phyloP scores from a whole-genome alignment of 2,797 vertebrate genomes.

The Octomys mimax region DNA sequence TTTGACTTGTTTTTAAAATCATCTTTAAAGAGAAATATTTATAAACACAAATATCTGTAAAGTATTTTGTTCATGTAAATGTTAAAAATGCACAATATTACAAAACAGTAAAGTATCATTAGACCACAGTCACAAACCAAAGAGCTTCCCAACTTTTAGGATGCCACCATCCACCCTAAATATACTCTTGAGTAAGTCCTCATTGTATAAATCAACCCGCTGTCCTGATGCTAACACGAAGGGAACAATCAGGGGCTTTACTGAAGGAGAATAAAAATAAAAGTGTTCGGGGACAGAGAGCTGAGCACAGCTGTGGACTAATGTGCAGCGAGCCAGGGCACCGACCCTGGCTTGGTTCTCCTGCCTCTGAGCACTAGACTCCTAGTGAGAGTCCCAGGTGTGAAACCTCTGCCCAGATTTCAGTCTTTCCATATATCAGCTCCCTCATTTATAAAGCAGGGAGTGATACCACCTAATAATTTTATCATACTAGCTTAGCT shows the following conservation, averaged over 20 bases:
- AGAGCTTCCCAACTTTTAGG: neutral
- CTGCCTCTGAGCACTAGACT: neutral
- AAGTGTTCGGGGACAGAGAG: neutral
- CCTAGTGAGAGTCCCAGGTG: neutral
- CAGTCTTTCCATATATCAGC: neutral
- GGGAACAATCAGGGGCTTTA: neutral
- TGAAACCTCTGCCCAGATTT: neutral
- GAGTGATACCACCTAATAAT: neutral
- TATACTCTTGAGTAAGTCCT: neutral
- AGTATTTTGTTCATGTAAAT: neutral
- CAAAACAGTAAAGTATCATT: neutral
- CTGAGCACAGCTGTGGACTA: neutral
- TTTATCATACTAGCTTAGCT: neutral
- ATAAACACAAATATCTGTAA: neutral
- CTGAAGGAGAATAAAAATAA: neutral
- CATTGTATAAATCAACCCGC: neutral
- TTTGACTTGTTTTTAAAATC: slow-evolving; percentile 53
- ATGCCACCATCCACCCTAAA: neutral
- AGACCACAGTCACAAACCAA: neutral
- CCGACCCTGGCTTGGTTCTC: neutral
- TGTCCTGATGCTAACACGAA: neutral
- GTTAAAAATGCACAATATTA: neutral
- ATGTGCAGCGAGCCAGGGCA: neutral
- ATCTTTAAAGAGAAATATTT: neutral
- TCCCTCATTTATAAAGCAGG: neutral